phyloP scores from a whole-genome alignment of 2,888 invertebrate species.

The Limenitis camilla region DNA sequence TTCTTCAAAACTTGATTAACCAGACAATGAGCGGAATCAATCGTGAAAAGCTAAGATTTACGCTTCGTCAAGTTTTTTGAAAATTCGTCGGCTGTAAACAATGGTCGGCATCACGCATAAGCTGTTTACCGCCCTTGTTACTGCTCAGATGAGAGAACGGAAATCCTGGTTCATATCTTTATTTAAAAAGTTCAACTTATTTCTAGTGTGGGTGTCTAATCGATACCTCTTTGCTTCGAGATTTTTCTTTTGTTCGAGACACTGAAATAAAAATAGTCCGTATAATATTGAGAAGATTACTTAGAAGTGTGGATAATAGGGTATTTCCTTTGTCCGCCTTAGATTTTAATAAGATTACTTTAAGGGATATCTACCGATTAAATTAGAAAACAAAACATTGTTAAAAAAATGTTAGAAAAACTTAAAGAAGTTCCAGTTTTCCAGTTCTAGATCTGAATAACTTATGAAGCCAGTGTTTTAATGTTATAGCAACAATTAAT shows the following conservation, averaged over 20 bases:
- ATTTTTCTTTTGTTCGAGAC: too few species aligned
- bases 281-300: too few species aligned
- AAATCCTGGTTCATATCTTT: conserved; percentile 57
- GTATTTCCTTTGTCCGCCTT: too few species aligned
- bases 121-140: conserved; percentile 38
- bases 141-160: conserved; percentile 33
- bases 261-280: too few species aligned
- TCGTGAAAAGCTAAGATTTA: background rate
- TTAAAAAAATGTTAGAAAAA: too few species aligned
- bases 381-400: background rate
- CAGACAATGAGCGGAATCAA: background rate
- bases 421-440: too few species aligned
- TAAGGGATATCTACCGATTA: background rate
- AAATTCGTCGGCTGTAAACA: conserved; percentile 45
- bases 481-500: too few species aligned
- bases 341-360: too few species aligned
- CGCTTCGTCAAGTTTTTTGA: conserved; percentile 37
- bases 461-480: too few species aligned
- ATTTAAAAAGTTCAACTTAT: conserved; percentile 27
- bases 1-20: background rate
- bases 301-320: too few species aligned
- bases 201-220: conserved; percentile 21
- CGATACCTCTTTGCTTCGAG: too few species aligned
- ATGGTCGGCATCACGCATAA: conserved; percentile 49
- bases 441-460: too few species aligned